Evolutionary conservation across 2,797 vertebrate species (phyloP), one percentile per base, ranked within the genome.

Genomic region (Meda fulgida): DNA sequence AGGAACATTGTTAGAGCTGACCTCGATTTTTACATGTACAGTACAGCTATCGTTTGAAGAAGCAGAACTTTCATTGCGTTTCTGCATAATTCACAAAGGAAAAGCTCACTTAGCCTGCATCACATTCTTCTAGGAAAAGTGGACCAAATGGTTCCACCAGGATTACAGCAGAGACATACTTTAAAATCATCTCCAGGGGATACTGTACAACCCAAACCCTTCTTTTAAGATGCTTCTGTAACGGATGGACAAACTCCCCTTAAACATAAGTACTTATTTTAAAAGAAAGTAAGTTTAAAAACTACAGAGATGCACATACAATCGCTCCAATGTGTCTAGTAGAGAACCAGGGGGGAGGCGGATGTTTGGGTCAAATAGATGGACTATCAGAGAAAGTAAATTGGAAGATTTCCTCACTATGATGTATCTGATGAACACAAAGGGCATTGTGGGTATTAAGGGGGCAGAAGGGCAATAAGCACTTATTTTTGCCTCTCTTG

Each of bases 391-490:
- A 43, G 19, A 38, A 60, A 55, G 26, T 58, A 29, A 38, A 38
- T 43, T 31, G 43, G 21, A 23, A 53, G 63, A 71, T n/a, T 26
- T 46, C 38, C 58, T 83, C 58, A 73, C 53, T 29, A 26, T 34
- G 21, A 36, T 84, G 51, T 78, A 84, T 78, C 26, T 43, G 65
- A 84, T 70, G 65, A 78, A 78, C 38, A 78, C 75, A 26, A 23
- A 73, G 69, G 84, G 67, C 84, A 65, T 51, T 72, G 3, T 65
- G 55, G 77, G 55, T 80, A 73, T 71, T 80, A 85, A 73, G 65
- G 66, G 71, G 83, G 36, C 84, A 73, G 55, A 72, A 80, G 69
- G 55, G 55, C 58, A 79, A 84, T 78, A 78, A 70, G 26, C 81
- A 31, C 82, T 51, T 70, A 36, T 78, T 48, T 84, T 36, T 43